A percentile compares a stretch with the other conserved stretches of the same genome.
phyloP scores from a whole-genome alignment of 2,888 invertebrate species.

The Pomacea canaliculata region DNA sequence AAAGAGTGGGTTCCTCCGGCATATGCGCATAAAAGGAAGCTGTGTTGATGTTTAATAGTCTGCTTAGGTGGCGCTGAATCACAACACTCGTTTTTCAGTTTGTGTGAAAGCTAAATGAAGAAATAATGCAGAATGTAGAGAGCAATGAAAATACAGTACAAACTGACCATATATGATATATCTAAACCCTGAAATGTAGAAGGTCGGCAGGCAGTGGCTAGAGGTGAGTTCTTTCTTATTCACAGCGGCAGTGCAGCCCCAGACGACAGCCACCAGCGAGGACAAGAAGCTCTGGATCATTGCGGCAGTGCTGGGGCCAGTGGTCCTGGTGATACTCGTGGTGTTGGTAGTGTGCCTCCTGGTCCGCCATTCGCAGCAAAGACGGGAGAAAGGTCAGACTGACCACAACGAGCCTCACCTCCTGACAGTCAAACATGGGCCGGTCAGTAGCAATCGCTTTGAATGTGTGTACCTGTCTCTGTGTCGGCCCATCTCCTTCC shows the following conservation, averaged over 20 bases:
- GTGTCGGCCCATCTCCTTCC: neutral
- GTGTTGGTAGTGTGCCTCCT: conserved; percentile 45
- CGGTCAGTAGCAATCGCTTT: neutral
- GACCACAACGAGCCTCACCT: conserved; percentile 27
- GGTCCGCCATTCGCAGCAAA: conserved; percentile 16
- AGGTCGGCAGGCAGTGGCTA: too few species aligned
- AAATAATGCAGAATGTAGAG: too few species aligned
- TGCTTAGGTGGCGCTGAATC: too few species aligned
- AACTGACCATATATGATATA: too few species aligned
- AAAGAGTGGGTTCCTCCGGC: too few species aligned
- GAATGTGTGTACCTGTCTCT: neutral
- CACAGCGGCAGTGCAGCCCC: conserved; percentile 28
- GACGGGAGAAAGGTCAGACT: conserved; percentile 26
- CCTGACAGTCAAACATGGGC: conserved; percentile 27
- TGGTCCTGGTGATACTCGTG: conserved; percentile 42
- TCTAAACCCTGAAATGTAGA: too few species aligned
- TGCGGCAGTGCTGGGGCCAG: conserved; percentile 54
- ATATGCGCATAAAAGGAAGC: too few species aligned
- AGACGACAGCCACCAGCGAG: neutral
- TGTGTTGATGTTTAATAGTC: too few species aligned
- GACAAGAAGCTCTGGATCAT: conserved; percentile 53
- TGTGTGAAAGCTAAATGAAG: too few species aligned
- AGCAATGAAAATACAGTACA: too few species aligned
- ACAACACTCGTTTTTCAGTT: too few species aligned
- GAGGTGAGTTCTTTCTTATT: neutral